Evolutionary conservation across 2,888 invertebrate genomes (phyloP).

Genomic region (Napeogenes inachia): DNA sequence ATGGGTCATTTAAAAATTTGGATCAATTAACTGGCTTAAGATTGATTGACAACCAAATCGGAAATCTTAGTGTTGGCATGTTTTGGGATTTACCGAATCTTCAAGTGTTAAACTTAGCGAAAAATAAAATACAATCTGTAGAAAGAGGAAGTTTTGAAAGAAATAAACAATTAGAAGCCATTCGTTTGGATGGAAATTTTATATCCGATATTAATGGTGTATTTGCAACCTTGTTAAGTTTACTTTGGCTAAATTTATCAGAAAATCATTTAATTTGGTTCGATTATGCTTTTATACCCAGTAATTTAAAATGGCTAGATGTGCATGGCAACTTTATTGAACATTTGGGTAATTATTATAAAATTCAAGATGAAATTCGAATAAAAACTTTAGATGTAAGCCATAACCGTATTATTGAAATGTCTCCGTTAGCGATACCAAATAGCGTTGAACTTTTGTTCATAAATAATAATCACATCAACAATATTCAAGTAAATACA

Average conservation of each 20-base stretch:
- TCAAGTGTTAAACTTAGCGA: conserved; percentile 91
- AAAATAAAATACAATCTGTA: conserved; percentile 90
- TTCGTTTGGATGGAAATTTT: conserved; percentile 91
- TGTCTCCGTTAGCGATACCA: conserved; percentile 89
- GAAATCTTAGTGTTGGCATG: conserved; percentile 89
- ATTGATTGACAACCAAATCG: conserved; percentile 92
- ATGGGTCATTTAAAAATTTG: conserved; percentile 90
- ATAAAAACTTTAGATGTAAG: conserved; percentile 93
- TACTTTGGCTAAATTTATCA: conserved; percentile 91
- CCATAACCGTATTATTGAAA: conserved; percentile 89
- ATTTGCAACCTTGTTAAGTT: conserved; percentile 87
- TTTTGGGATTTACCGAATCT: conserved; percentile 89
- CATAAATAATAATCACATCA: conserved; percentile 93
- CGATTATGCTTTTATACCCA: conserved; percentile 93
- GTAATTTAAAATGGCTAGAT: conserved; percentile 92
- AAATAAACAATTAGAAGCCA: conserved; percentile 89
- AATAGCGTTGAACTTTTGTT: conserved; percentile 91
- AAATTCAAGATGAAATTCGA: conserved; percentile 86
- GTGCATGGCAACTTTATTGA: conserved; percentile 93
- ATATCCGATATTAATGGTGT: conserved; percentile 93
- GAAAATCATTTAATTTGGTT: conserved; percentile 95
- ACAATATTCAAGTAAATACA: conserved; percentile 87
- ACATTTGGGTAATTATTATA: conserved; percentile 91
- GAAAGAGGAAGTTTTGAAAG: conserved; percentile 90
- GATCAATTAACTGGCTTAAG: conserved; percentile 91